These are phyloP conservation scores for Acanthurus tractus DNA, from an alignment of 2,797 vertebrate species.

Conservation along the genomic window DNA sequence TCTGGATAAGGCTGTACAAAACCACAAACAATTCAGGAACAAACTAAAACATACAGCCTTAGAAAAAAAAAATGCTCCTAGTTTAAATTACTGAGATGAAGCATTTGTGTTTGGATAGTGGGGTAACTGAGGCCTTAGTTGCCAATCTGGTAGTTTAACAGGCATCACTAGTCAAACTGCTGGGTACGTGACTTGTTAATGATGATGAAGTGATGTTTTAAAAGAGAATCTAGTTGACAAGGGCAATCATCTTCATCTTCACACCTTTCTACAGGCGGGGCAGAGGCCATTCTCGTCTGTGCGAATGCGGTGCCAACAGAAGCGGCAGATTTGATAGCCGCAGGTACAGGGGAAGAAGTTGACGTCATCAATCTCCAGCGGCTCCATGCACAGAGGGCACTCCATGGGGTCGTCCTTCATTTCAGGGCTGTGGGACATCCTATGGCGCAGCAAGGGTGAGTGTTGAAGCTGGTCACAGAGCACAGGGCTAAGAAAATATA, in stretches of 20 bases:
- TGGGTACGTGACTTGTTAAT: not conserved
- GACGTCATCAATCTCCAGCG: conserved; percentile 99
- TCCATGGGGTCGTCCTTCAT: conserved; percentile 99
- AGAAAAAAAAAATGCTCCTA: not conserved
- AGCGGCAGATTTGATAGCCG: conserved; percentile 99
- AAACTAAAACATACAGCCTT: not conserved
- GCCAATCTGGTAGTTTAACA: not conserved
- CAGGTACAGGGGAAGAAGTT: conserved; percentile 99
- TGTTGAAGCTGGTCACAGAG: conserved; percentile 73
- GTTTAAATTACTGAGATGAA: not conserved
- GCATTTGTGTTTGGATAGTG: not conserved
- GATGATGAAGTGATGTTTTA: conserved; percentile 4
- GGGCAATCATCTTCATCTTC: not conserved
- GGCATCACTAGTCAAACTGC: not conserved
- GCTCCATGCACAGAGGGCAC: conserved; percentile 99
- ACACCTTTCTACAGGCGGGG: conserved; percentile 99
- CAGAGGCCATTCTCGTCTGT: conserved; percentile 99
- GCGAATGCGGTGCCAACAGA: conserved; percentile 99
- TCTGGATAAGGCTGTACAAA: conserved; percentile 94
- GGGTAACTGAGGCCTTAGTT: not conserved
- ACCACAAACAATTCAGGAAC: conserved; percentile 5
- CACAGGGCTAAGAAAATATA: conserved; percentile 63
- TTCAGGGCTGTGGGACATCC: conserved; percentile 99
- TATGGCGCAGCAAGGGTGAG: conserved; percentile 73
- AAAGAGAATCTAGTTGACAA: not conserved